Conservation (phyloP, 1,140 invertebrate genomes). For the Lanistes nyassanus region DNA sequence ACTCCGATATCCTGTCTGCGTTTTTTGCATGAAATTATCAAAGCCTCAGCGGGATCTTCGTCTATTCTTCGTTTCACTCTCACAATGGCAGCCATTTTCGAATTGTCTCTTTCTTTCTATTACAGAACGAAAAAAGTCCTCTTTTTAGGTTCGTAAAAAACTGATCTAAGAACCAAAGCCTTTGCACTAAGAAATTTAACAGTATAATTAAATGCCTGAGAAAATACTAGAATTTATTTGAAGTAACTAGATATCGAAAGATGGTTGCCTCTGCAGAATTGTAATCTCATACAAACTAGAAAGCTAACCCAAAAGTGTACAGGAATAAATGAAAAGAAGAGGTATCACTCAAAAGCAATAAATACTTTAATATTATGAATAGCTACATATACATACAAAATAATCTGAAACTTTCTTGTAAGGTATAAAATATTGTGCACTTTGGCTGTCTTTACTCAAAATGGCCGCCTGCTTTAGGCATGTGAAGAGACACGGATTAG, state of each 20-base stretch:
- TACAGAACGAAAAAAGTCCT: not conserved
- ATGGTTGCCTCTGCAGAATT: not conserved
- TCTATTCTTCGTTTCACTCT: constrained; percentile 55
- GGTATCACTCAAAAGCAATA: not conserved
- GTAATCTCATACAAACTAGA: not conserved
- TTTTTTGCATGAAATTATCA: constrained; percentile 57
- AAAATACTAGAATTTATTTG: too few species aligned
- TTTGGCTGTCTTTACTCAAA: constrained; percentile 6
- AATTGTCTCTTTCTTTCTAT: not conserved
- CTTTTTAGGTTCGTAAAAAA: constrained; percentile 2
- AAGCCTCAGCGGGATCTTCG: constrained; percentile 55
- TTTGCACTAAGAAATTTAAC: too few species aligned
- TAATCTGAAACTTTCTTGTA: not conserved
- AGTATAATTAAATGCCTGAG: too few species aligned
- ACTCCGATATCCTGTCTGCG: not conserved
- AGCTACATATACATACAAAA: too few species aligned
- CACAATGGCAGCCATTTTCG: constrained; percentile 57
- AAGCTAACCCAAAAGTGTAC: too few species aligned
- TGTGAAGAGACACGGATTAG: constrained; percentile 12
- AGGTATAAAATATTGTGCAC: not conserved
- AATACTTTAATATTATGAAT: not conserved
- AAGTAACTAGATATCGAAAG: not conserved
- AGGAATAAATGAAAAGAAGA: too few species aligned
- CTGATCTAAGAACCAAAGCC: too few species aligned
- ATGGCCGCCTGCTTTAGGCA: constrained; percentile 25